Percentiles rank a stretch among this genome's conserved stretches.
phyloP scores from a whole-genome alignment of 2,797 vertebrate species.

The Gorsachius magnificus region DNA sequence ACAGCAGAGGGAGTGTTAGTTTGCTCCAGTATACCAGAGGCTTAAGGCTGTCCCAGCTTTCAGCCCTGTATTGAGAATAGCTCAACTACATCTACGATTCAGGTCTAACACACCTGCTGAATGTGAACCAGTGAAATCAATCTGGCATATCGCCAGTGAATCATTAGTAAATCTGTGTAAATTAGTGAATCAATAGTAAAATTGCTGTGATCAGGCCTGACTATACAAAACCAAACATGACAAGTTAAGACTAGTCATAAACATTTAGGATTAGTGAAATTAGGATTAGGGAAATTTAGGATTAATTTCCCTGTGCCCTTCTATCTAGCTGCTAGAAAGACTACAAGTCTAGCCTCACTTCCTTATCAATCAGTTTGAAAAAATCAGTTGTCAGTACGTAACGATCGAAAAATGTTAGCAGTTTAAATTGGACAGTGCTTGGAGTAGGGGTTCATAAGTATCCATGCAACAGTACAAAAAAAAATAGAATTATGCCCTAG shows the following conservation, averaged over 20 bases:
- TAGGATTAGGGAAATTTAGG: too few relatives aligned
- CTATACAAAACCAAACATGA: neutral
- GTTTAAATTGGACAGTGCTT: neutral
- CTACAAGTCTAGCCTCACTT: neutral
- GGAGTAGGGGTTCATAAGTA: neutral
- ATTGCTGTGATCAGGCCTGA: too few relatives aligned
- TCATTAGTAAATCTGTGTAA: neutral
- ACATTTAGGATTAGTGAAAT: too few relatives aligned
- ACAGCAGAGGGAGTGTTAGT: neutral
- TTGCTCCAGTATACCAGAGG: neutral
- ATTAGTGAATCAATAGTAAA: neutral
- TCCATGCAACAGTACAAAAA: neutral
- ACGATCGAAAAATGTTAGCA: neutral
- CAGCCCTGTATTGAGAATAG: neutral
- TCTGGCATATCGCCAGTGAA: neutral
- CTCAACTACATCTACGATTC: neutral
- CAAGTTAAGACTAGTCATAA: neutral
- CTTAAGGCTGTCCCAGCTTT: neutral
- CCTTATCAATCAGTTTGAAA: neutral
- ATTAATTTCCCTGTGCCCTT: neutral
- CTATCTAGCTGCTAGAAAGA: neutral
- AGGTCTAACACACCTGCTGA: neutral
- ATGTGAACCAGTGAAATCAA: neutral
- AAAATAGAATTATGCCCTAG: neutral
- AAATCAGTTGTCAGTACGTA: neutral